Evolutionary conservation across 2,113 vertebrate genomes (phyloP), one percentile per base, ranked within the genome.

Genomic region (Corynorhinus townsendii): DNA sequence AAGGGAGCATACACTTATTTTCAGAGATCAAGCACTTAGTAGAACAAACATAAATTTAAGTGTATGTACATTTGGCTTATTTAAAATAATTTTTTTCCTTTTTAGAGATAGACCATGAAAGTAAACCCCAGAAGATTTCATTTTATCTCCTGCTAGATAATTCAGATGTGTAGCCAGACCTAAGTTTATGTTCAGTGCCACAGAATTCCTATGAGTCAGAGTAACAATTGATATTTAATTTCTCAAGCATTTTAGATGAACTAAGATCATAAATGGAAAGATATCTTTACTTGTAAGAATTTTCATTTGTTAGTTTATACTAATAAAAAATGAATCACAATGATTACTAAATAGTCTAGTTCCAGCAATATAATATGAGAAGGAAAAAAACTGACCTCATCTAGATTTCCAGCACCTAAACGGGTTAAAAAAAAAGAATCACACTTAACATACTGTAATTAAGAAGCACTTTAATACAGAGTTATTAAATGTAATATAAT

Each of bases 391-490:
- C 96, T 81, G 17, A 98, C 98, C 96, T 82, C 95, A 28, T 97
- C 97, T 86, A 88, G 87, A 75, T 93, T 97, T 97, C 97, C 97
- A 89, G 73, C 59, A 97, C 96, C 98, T 98, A 62, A 40, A 90
- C 16, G 33, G 93, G n/a, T 95, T 95, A 96, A 96, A 97, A 73
- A 59, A 62, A n/a, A 82, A 95, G 43, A 96, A 3, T 26, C 91
- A 17, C 28, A 6, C 89, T 87, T 96, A 97, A 86, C 81, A 89
- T 71, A 94, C 24, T 96, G 0, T 47, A 62, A 9, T 56, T 92
- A 77, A 45, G 33, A 97, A 96, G 1, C 33, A 87, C 33, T 82
- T 96, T 80, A 73, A 88, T 38, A 71, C 22, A 73, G 35, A 38
- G 93, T 68, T 45, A 59, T 71, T 40, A 71, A 0, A 1, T 89